phyloP scores from a whole-genome alignment of 2,113 vertebrate species.

The Rhegmatorhina hoffmannsi region DNA sequence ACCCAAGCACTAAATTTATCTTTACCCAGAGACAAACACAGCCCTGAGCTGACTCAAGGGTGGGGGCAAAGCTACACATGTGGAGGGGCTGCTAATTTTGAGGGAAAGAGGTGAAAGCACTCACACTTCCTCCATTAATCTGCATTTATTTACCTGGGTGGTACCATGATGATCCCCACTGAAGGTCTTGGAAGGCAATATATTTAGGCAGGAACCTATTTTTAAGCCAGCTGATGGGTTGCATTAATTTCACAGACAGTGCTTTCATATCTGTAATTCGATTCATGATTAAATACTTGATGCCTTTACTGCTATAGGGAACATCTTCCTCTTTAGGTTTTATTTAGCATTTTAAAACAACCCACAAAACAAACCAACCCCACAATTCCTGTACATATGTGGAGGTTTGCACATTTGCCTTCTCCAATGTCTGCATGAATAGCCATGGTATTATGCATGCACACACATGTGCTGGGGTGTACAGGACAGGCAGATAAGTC shows the following conservation, averaged over 20 bases:
- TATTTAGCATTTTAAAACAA: background rate
- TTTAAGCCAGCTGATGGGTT: background rate
- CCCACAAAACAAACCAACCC: background rate
- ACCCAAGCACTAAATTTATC: constrained; percentile 8
- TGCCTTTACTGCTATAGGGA: background rate
- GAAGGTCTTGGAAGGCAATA: background rate
- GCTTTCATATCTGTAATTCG: background rate
- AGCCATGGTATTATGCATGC: background rate
- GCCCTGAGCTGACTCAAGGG: background rate
- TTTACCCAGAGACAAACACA: constrained; percentile 12
- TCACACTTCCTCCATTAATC: background rate
- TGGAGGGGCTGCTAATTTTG: background rate
- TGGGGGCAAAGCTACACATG: background rate
- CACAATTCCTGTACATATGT: background rate
- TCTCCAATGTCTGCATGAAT: background rate
- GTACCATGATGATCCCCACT: background rate
- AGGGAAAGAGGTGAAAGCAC: background rate
- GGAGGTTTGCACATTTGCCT: background rate
- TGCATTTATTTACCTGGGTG: background rate
- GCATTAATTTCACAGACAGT: background rate
- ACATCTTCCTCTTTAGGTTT: background rate
- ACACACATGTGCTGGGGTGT: background rate
- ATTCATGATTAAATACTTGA: background rate
- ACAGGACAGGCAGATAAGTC: background rate
- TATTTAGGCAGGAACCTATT: background rate